A percentile compares a stretch with the other conserved stretches of the same genome.
Conservation (phyloP, 1,140 invertebrate species). For the Drosophila aff. region DNA sequence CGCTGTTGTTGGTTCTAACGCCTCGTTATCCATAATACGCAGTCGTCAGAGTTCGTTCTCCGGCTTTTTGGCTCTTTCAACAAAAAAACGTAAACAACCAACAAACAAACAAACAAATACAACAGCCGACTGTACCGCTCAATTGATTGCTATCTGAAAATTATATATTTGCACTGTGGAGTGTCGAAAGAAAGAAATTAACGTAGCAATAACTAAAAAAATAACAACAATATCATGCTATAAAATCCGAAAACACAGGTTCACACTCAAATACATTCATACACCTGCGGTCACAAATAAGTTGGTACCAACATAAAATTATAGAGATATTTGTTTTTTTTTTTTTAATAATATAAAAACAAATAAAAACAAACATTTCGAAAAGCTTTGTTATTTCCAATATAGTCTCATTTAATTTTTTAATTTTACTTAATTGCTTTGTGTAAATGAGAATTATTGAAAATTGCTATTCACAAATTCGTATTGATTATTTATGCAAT, state of each 20-base stretch:
- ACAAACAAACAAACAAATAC: constrained; percentile 52
- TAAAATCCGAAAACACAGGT: constrained; percentile 36
- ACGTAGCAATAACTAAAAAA: constrained; percentile 64
- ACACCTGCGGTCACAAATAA: not conserved
- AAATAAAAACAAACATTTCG: not conserved
- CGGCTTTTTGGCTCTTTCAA: constrained; percentile 40
- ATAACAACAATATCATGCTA: constrained; percentile 60
- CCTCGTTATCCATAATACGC: constrained; percentile 84
- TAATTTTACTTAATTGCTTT: too few relatives aligned
- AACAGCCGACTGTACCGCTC: constrained; percentile 58
- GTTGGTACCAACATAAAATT: not conserved
- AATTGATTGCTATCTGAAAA: constrained; percentile 66
- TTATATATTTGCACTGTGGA: constrained; percentile 68
- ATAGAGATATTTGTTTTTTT: not conserved
- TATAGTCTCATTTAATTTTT: too few relatives aligned
- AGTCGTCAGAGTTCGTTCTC: constrained; percentile 55
- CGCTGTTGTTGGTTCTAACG: constrained; percentile 71
- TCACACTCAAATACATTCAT: constrained; percentile 19
- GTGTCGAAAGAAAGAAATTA: constrained; percentile 70
- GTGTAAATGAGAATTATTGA: too few relatives aligned
- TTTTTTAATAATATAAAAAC: not conserved
- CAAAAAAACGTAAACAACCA: constrained; percentile 31
- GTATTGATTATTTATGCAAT: not conserved
- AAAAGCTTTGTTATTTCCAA: too few relatives aligned
- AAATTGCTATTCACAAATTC: not conserved